Evolutionary conservation across 2,797 vertebrate genomes (phyloP).

Genomic region (Coccyzus lansbergi): DNA sequence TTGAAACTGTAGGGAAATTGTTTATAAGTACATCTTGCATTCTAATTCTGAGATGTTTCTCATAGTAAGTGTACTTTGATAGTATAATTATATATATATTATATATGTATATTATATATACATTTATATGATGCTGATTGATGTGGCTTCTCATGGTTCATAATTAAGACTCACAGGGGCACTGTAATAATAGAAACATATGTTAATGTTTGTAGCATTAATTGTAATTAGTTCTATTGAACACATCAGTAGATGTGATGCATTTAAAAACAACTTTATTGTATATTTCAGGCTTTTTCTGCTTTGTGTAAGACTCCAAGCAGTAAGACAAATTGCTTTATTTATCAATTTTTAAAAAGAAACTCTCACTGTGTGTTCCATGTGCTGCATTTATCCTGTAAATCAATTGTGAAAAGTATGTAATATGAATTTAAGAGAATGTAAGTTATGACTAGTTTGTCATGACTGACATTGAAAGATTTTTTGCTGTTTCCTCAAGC

Average conservation of each 20-base stretch:
- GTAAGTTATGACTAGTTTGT: neutral
- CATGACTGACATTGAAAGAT: neutral
- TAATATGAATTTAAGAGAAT: neutral
- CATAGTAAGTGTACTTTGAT: neutral
- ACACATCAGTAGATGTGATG: neutral
- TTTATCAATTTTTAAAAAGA: neutral
- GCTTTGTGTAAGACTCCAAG: neutral
- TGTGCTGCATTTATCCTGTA: neutral
- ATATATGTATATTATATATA: too few species aligned
- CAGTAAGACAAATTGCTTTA: neutral
- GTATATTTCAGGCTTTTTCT: neutral
- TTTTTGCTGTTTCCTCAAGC: neutral
- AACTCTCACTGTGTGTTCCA: fast-evolving
- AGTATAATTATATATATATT: too few species aligned
- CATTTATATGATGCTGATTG: neutral
- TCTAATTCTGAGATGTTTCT: neutral
- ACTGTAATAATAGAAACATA: neutral
- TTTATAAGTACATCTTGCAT: neutral
- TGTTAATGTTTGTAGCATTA: too few species aligned
- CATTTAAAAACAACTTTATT: neutral
- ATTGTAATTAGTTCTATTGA: too few species aligned
- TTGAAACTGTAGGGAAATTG: neutral
- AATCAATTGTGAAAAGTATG: neutral
- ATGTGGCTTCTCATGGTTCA: neutral
- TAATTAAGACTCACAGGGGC: neutral